phyloP scores from a whole-genome alignment of 2,113 vertebrate genomes.

The Pavo muticus region DNA sequence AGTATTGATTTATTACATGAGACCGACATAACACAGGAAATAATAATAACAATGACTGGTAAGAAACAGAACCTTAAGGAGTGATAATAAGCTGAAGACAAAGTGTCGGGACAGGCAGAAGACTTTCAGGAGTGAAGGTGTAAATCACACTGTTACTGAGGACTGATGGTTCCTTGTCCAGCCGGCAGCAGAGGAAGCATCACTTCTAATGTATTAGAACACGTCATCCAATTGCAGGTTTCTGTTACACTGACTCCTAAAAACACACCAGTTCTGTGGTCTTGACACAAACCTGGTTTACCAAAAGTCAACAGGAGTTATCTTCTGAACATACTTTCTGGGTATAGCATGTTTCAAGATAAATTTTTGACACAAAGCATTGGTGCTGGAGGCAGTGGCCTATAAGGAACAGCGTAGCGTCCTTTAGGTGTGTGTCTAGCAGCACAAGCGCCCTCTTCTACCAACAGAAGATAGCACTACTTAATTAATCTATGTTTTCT shows the following conservation, averaged over 20 bases:
- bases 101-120: background rate
- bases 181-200: background rate
- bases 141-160: background rate
- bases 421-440: rapidly evolving
- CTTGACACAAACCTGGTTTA: background rate
- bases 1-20: background rate
- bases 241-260: background rate
- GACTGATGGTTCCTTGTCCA: background rate
- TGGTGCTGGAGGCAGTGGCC: background rate
- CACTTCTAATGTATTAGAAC: background rate
- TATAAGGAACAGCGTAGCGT: rapidly evolving
- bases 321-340: background rate
- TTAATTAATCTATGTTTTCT: background rate
- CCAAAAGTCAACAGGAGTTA: rapidly evolving
- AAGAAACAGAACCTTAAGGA: background rate
- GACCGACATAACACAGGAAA: background rate
- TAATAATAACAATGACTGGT: background rate
- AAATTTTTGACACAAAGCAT: background rate
- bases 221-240: background rate
- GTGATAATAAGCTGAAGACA: background rate
- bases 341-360: background rate
- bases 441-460: background rate
- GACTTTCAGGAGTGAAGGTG: background rate
- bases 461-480: background rate
- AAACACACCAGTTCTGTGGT: background rate